Evolutionary conservation across 1,140 invertebrate genomes (phyloP), one percentile per base, ranked within the genome.

Genomic region (Cydia splendana): DNA sequence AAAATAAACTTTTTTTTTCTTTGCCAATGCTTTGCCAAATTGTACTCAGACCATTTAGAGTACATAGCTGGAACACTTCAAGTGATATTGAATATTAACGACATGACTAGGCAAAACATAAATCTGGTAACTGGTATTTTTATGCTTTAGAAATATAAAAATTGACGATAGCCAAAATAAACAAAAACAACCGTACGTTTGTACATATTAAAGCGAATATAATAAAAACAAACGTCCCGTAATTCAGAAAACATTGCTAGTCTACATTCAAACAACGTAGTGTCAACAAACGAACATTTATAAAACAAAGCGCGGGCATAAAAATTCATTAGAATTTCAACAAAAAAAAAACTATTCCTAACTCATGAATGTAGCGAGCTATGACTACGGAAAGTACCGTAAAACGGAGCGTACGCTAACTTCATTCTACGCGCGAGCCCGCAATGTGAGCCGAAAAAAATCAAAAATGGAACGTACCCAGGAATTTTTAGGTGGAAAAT

Each of bases 331-430:
- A 13, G 12, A 4, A 51, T 13, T 51, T 51, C 3, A 51, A 51
- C 15, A 51, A 51, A 51, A 51, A 65, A 65, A 51, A 24, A 24
- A 5, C 28, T 24, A 24, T 65, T 2, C 65, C 65, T 28, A 28
- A 28, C 20, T 28, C 65, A 65, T 65, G 65, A 28, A 65, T 28
- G 28, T 34, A 12, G 18, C 65, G 65, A 28, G 12, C 65, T 18
- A 30, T 65, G 65, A 65, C 65, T 65, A 28, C 24, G 20, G 65
- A 30, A 65, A 28, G 65, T 28, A 65, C 24, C 65, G 65, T 65
- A 34, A 65, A 65, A 30, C 24, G 65, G 7, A 65, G 13, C 65
- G 65, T 13, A 15, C 65, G 24, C 65, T 28, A 65, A 65, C 65
- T 65, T 65, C 18, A 65, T 65, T 65, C 24, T 28, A 24, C n/a